Percentiles rank a stretch among this genome's conserved stretches.
Conservation (phyloP, 2,888 invertebrate species). For the Acrobasis consociella region DNA sequence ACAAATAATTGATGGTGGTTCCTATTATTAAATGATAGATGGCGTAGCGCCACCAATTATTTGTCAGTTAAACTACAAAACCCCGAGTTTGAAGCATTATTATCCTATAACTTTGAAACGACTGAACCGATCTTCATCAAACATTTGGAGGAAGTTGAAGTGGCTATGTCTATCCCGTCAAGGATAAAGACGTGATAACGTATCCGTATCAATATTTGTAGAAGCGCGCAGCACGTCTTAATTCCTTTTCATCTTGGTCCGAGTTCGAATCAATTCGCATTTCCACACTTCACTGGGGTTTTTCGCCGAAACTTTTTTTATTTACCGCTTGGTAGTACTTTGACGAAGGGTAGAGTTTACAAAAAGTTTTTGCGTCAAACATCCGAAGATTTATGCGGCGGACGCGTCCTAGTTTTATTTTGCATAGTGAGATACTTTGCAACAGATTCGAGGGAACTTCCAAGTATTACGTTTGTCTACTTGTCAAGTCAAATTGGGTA, state of each 20-base stretch:
- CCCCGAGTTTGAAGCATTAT: no score
- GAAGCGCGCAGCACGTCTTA: not conserved
- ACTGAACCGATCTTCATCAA: no score
- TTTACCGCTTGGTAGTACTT: slow-evolving; percentile 62
- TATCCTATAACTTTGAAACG: no score
- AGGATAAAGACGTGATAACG: no score
- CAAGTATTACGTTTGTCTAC: no score
- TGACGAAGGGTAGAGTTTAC: slow-evolving; percentile 69
- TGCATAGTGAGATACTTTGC: not conserved
- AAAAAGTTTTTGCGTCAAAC: slow-evolving; percentile 56
- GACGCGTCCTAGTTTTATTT: slow-evolving; percentile 46
- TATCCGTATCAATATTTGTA: not conserved
- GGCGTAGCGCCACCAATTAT: no score
- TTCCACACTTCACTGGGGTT: slow-evolving; percentile 47
- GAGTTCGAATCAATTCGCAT: slow-evolving; percentile 54
- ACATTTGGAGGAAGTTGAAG: no score
- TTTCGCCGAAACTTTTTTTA: slow-evolving; percentile 60
- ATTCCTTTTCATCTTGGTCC: not conserved
- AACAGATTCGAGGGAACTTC: not conserved
- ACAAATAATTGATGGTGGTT: no score
- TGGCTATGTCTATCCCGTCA: no score
- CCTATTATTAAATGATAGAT: no score
- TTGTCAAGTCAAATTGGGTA: no score
- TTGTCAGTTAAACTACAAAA: no score
- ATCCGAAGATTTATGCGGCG: slow-evolving; percentile 44